Percentiles rank a stretch among this genome's conserved stretches.
Conservation (phyloP, 2,113 vertebrate species). For the Pterocles burchelli region DNA sequence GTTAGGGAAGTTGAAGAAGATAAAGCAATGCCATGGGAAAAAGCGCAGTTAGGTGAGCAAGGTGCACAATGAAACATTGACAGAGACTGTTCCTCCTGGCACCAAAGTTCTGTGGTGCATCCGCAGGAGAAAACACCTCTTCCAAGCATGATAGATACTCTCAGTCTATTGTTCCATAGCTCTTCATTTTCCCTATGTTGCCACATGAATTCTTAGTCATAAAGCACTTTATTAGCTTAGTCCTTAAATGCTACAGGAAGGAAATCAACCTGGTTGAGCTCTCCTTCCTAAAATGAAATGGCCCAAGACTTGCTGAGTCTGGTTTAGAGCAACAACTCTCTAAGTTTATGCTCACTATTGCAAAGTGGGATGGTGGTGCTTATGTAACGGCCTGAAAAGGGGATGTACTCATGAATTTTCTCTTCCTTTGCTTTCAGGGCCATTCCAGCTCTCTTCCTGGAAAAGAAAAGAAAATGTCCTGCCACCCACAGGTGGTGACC, state of each 20-base stretch:
- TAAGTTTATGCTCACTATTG: background rate
- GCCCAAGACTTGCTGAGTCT: background rate
- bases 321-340: background rate
- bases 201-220: background rate
- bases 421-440: background rate
- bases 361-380: background rate
- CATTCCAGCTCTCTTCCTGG: background rate
- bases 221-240: background rate
- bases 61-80: background rate
- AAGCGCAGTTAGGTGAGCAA: background rate
- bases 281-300: background rate
- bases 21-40: background rate
- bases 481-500: background rate
- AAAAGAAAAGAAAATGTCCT: background rate
- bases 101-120: background rate
- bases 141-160: background rate
- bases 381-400: background rate
- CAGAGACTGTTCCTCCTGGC: background rate
- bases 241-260: background rate
- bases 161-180: background rate
- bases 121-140: background rate
- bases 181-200: background rate
- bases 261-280: background rate
- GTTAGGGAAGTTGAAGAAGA: background rate
- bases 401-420: background rate